These are phyloP conservation scores for Sarcophaga peregrina DNA, from an alignment of 1,140 invertebrate genomes.

Conservation along the genomic window DNA sequence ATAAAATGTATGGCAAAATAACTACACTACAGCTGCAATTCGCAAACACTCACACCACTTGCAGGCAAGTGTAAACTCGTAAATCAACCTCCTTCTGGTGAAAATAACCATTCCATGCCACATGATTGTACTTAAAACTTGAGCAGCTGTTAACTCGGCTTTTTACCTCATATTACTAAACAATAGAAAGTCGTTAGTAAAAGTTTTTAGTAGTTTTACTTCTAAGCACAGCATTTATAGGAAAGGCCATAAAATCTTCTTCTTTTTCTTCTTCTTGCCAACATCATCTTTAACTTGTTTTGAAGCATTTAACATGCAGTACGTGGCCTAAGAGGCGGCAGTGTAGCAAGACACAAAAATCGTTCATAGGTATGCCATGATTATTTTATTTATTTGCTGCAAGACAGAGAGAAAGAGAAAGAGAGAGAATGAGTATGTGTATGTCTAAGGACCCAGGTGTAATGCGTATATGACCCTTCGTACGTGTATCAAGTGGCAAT, in stretches of 20 bases:
- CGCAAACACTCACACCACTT: background rate
- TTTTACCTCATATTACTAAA: constrained; percentile 41
- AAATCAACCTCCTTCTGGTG: background rate
- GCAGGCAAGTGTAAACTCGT: background rate
- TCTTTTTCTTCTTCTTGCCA: background rate
- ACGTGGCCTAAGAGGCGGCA: background rate
- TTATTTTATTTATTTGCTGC: background rate
- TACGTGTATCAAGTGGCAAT: constrained; percentile 36
- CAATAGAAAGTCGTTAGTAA: constrained; percentile 36
- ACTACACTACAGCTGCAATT: constrained; percentile 16
- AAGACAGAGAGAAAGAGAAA: background rate
- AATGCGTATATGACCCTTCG: constrained; percentile 19
- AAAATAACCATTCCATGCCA: background rate
- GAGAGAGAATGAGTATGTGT: background rate
- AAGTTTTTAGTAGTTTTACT: constrained; percentile 36
- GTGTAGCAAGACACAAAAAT: background rate
- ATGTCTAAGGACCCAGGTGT: constrained; percentile 4
- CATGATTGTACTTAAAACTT: constrained; percentile 34
- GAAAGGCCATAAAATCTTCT: background rate
- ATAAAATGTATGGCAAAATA: background rate
- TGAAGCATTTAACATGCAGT: background rate
- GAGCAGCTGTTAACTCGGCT: constrained; percentile 35
- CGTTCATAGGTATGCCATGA: background rate
- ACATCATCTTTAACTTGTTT: too few relatives aligned
- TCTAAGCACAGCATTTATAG: background rate